A percentile compares a stretch with the other conserved stretches of the same genome.
Evolutionary conservation across 2,888 invertebrate species (phyloP).

Genomic region (Agrypnus murinus): DNA sequence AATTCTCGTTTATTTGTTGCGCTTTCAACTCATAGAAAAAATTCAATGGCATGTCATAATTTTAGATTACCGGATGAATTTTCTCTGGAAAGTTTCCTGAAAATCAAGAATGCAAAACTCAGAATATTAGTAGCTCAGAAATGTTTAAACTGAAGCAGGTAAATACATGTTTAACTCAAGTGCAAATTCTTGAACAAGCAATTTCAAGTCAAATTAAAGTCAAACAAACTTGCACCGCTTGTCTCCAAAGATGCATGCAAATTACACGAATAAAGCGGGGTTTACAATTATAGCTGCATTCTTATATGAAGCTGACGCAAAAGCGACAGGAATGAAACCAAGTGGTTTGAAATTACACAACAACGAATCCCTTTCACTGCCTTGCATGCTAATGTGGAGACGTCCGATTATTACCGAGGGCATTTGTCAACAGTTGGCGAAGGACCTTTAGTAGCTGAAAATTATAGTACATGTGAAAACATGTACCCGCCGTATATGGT

Average conservation of each 20-base stretch:
- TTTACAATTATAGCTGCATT: slow-evolving; percentile 53
- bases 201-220: slow-evolving; percentile 60
- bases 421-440: slow-evolving; percentile 32
- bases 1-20: too few species aligned
- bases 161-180: too few species aligned
- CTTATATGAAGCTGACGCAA: slow-evolving; percentile 37
- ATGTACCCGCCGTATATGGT: neutral
- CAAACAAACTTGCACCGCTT: slow-evolving; percentile 59
- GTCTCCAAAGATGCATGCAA: slow-evolving; percentile 55
- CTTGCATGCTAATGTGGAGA: slow-evolving; percentile 30
- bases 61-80: too few species aligned
- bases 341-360: slow-evolving; percentile 23
- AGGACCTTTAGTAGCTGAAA: slow-evolving; percentile 12
- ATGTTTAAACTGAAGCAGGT: too few species aligned
- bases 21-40: too few species aligned
- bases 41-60: too few species aligned
- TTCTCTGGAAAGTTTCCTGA: too few species aligned
- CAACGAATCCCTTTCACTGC: slow-evolving; percentile 5
- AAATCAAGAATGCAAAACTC: too few species aligned
- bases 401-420: slow-evolving; percentile 30
- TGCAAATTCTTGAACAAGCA: too few species aligned
- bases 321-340: slow-evolving; percentile 19
- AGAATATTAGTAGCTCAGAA: too few species aligned
- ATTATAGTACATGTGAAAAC: slow-evolving; percentile 18
- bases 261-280: slow-evolving; percentile 50